Conservation (phyloP, 2,888 invertebrate genomes). For the Phalangium opilio region DNA sequence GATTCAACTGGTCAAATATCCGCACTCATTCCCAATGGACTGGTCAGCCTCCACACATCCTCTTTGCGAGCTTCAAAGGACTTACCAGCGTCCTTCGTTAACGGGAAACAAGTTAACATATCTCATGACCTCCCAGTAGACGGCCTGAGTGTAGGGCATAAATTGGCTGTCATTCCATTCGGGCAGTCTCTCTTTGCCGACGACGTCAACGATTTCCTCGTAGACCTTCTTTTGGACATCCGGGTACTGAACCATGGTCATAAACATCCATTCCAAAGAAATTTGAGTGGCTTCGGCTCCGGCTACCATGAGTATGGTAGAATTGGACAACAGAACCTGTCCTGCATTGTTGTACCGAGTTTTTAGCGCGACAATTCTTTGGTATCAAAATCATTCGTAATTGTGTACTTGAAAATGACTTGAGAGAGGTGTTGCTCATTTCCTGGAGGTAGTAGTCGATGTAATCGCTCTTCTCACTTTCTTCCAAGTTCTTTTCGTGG, state of each 20-base stretch:
- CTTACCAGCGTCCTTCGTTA: constrained; percentile 9
- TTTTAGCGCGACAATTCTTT: no score
- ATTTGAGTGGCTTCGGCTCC: constrained; percentile 11
- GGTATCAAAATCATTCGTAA: no score
- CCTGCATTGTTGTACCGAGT: no score
- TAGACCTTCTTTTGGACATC: constrained; percentile 26
- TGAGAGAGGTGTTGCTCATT: no score
- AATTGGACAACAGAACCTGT: constrained; percentile 7
- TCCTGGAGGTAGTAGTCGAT: no score
- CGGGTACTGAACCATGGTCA: constrained; percentile 42
- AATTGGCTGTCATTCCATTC: constrained; percentile 43
- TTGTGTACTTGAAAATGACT: no score
- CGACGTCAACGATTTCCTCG: constrained; percentile 42
- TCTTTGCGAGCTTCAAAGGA: neutral
- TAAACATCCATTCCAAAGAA: constrained; percentile 29
- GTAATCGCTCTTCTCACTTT: no score
- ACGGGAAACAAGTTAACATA: constrained; percentile 39
- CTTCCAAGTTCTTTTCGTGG: no score
- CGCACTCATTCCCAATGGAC: no score
- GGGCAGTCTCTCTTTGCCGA: constrained; percentile 41
- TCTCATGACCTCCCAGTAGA: constrained; percentile 56
- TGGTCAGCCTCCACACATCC: no score
- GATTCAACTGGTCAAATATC: no score
- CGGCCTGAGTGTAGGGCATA: constrained; percentile 62
- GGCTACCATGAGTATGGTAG: constrained; percentile 10